A percentile compares a stretch with the other conserved stretches of the same genome.
These are phyloP conservation scores for Hipposideros armiger DNA, from an alignment of 2,113 vertebrate species.

Conservation along the genomic window DNA sequence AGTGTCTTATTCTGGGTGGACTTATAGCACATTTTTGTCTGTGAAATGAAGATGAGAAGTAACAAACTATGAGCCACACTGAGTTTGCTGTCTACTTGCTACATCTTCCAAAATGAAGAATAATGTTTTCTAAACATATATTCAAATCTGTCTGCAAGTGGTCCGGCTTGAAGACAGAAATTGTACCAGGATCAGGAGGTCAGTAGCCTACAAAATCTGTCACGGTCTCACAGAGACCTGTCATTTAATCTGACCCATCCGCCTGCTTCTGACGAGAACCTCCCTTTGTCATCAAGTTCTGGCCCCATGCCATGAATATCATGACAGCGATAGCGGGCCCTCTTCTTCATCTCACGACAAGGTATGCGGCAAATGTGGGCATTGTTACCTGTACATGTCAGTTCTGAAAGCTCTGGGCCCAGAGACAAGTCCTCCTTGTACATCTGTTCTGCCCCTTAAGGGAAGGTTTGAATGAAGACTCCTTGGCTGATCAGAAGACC, in stretches of 20 bases:
- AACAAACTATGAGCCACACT: neutral
- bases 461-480: neutral
- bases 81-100: neutral
- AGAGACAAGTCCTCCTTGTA: neutral
- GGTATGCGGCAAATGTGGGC: neutral
- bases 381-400: neutral
- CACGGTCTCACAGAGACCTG: neutral
- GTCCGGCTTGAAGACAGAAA: neutral
- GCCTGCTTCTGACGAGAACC: neutral
- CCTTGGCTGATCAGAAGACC: neutral
- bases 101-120: neutral
- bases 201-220: neutral
- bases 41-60: neutral
- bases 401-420: neutral
- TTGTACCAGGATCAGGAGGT: neutral
- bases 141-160: neutral
- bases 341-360: neutral
- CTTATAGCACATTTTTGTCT: neutral
- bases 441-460: neutral
- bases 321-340: accelerated
- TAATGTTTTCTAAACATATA: neutral
- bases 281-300: neutral
- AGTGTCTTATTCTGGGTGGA: neutral
- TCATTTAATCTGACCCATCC: neutral
- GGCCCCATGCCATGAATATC: neutral